Evolutionary conservation across 1,140 invertebrate genomes (phyloP).

Genomic region (Drosophila ironensis): DNA sequence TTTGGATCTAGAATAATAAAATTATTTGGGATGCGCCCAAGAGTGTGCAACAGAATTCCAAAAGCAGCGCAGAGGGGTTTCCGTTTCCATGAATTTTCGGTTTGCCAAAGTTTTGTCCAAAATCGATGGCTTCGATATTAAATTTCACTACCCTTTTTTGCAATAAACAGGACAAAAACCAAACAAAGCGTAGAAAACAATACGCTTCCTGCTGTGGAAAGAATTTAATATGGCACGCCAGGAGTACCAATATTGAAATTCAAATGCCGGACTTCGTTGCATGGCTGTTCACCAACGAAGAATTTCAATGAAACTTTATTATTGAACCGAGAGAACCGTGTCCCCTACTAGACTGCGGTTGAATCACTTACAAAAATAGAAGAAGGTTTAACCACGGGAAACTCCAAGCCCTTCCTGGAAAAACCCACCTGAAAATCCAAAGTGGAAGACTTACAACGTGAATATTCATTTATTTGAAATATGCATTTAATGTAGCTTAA

Average conservation of each 20-base stretch:
- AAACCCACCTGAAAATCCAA: neutral
- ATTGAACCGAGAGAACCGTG: neutral
- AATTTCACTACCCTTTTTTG: neutral
- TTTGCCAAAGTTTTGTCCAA: neutral
- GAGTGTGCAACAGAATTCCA: neutral
- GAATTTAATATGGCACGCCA: conserved; percentile 13
- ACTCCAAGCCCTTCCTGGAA: neutral
- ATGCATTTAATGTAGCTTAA: conserved; percentile 36
- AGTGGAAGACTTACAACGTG: conserved; percentile 16
- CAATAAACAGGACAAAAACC: neutral
- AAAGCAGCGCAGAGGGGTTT: neutral
- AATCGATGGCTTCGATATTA: neutral
- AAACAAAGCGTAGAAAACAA: neutral
- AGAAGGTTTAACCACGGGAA: too few species aligned
- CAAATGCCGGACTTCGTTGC: neutral
- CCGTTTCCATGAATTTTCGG: neutral
- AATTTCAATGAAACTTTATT: neutral
- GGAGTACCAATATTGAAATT: conserved; percentile 11
- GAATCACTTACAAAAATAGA: too few species aligned
- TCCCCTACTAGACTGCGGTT: too few species aligned
- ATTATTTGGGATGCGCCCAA: neutral
- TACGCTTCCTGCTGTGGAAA: neutral
- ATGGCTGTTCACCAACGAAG: neutral
- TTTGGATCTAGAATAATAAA: neutral
- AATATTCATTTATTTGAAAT: conserved; percentile 37